phyloP scores from a whole-genome alignment of 2,113 vertebrate species.

The Phalacrocorax carbo region DNA sequence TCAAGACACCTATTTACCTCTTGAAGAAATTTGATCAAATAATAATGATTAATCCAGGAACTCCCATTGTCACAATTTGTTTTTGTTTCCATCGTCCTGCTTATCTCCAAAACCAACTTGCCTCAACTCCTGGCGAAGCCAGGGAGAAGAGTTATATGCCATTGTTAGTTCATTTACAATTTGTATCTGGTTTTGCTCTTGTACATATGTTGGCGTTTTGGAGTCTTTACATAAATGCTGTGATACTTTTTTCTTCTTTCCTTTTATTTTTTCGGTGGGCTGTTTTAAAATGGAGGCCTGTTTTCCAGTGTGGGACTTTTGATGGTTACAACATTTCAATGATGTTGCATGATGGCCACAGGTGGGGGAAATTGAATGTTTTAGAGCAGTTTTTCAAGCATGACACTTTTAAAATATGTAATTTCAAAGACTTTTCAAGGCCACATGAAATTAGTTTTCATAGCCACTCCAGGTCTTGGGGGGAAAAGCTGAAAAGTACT shows the following conservation, averaged over 20 bases:
- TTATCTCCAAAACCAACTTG: conserved; percentile 63
- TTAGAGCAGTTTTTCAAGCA: conserved; percentile 74
- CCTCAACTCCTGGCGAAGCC: conserved; percentile 63
- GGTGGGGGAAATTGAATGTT: conserved; percentile 67
- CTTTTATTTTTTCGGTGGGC: conserved; percentile 65
- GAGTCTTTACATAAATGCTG: conserved; percentile 74
- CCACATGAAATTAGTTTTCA: conserved; percentile 70
- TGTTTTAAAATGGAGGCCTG: conserved; percentile 76
- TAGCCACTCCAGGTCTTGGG: conserved; percentile 76
- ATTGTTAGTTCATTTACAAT: conserved; percentile 62
- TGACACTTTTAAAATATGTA: conserved; percentile 72
- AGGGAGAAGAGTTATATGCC: conserved; percentile 63
- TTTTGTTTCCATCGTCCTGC: conserved; percentile 67
- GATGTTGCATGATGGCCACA: conserved; percentile 64
- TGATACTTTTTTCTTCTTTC: conserved; percentile 59
- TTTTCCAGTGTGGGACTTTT: conserved; percentile 64
- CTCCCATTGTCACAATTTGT: conserved; percentile 65
- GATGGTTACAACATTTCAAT: conserved; percentile 60
- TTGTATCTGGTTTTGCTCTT: conserved; percentile 72
- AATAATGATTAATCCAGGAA: conserved; percentile 67
- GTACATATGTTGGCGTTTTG: conserved; percentile 77
- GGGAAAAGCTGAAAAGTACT: conserved; percentile 75
- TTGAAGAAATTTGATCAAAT: conserved; percentile 73
- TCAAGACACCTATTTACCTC: not conserved
- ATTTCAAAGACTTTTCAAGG: conserved; percentile 72